A percentile compares a stretch with the other conserved stretches of the same genome.
phyloP scores from a whole-genome alignment of 2,113 vertebrate species.

The Urocolius indicus region DNA sequence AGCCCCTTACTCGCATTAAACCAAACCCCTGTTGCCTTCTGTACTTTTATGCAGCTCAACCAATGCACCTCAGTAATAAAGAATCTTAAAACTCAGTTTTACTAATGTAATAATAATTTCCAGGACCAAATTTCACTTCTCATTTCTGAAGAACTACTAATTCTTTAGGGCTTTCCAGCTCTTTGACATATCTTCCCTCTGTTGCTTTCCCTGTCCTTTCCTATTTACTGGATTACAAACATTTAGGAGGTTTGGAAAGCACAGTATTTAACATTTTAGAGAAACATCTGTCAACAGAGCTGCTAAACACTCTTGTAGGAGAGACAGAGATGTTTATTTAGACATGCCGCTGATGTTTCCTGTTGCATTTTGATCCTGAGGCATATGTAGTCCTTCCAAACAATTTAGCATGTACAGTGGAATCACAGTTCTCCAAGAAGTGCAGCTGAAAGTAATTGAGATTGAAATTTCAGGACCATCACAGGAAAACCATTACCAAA shows the following conservation, averaged over 20 bases:
- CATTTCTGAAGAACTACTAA: background rate
- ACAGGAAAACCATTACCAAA: background rate
- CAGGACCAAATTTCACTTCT: background rate
- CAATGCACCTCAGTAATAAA: background rate
- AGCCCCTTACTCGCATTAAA: background rate
- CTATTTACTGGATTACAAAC: constrained; percentile 22
- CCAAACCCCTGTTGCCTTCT: background rate
- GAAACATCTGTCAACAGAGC: constrained; percentile 65
- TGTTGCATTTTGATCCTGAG: constrained; percentile 60
- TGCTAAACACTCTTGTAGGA: constrained; percentile 48
- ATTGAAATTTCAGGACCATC: constrained; percentile 7
- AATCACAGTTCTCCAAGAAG: constrained; percentile 5
- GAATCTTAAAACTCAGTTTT: background rate
- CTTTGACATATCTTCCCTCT: background rate
- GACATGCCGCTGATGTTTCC: constrained; percentile 56
- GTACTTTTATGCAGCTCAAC: background rate
- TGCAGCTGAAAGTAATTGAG: constrained; percentile 35
- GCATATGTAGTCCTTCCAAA: constrained; percentile 68
- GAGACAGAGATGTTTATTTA: constrained; percentile 64
- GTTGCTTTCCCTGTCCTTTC: background rate
- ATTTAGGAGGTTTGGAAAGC: constrained; percentile 47
- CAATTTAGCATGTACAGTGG: constrained; percentile 53
- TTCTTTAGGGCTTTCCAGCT: background rate
- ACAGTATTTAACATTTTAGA: constrained; percentile 68
- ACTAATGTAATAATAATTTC: background rate